These are phyloP conservation scores for Myiotriccus ornatus DNA, from an alignment of 2,797 vertebrate species.

Conservation along the genomic window DNA sequence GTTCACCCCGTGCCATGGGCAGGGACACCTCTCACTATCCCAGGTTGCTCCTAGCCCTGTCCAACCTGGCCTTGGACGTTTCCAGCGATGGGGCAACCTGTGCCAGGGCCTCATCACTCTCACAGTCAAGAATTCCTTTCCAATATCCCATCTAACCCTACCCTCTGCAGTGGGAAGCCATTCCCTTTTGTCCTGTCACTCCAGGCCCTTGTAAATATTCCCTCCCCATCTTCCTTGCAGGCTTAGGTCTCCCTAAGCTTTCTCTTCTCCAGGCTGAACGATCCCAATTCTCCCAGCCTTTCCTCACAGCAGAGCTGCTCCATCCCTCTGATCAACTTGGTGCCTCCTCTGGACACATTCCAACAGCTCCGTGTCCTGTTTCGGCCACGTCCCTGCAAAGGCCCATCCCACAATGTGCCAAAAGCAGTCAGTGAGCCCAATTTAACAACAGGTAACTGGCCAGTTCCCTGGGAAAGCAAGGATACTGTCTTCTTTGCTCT, in stretches of 20 bases:
- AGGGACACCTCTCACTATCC: fast-evolving
- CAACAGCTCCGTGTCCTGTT: not conserved
- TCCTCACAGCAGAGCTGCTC: not conserved
- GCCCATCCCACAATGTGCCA: not conserved
- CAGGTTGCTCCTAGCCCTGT: fast-evolving
- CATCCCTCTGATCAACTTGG: not conserved
- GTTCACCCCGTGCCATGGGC: not conserved
- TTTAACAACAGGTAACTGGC: fast-evolving
- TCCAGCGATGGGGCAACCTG: not conserved
- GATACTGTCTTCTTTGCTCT: slow-evolving; percentile 94
- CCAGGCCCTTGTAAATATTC: not conserved
- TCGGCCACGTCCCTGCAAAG: not conserved
- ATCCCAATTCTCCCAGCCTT: not conserved
- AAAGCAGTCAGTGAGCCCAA: not conserved
- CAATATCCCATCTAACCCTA: not conserved
- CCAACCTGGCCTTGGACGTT: not conserved
- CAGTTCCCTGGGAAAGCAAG: slow-evolving; percentile 34
- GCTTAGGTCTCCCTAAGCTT: not conserved
- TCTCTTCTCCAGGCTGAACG: not conserved
- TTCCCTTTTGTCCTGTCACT: not conserved
- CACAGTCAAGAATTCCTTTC: not conserved
- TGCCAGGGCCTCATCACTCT: not conserved
- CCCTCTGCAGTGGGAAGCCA: not conserved
- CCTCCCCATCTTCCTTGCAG: not conserved
- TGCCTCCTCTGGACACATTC: not conserved